Evolutionary conservation across 2,797 vertebrate species (phyloP).

Genomic region (Anguilla megastoma): DNA sequence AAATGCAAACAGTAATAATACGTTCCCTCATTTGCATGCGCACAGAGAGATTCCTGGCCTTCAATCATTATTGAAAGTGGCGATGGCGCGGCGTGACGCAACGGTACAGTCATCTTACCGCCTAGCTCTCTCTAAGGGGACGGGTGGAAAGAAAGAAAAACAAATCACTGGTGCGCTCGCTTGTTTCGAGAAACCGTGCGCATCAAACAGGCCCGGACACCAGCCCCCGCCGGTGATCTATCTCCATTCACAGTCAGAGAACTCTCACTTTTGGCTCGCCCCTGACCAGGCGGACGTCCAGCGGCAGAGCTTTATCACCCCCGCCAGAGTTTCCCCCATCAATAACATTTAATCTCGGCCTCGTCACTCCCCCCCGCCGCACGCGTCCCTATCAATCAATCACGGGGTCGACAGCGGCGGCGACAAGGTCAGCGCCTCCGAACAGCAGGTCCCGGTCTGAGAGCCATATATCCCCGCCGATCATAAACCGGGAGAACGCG

Average conservation of each 20-base stretch:
- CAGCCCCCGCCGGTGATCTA: constrained; percentile 36
- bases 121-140: not conserved
- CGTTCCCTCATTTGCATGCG: not conserved
- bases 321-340: constrained; percentile 40
- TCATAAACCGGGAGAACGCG: constrained; percentile 25
- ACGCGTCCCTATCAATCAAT: constrained; percentile 45
- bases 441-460: constrained; percentile 29
- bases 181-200: constrained; percentile 21
- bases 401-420: constrained; percentile 34
- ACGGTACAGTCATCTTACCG: not conserved
- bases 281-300: not conserved
- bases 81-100: not conserved
- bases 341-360: constrained; percentile 28
- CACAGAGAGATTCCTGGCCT: not conserved
- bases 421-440: constrained; percentile 49
- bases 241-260: constrained; percentile 33
- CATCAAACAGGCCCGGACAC: constrained; percentile 28
- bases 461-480: constrained; percentile 39
- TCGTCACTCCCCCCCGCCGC: constrained; percentile 27
- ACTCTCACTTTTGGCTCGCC: not conserved
- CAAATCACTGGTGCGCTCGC: constrained; percentile 5
- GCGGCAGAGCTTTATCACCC: constrained; percentile 33
- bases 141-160: not conserved
- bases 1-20: not conserved
- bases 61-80: not conserved